Evolutionary conservation across 2,113 vertebrate species (phyloP).

Genomic region (Pelecanus crispus): DNA sequence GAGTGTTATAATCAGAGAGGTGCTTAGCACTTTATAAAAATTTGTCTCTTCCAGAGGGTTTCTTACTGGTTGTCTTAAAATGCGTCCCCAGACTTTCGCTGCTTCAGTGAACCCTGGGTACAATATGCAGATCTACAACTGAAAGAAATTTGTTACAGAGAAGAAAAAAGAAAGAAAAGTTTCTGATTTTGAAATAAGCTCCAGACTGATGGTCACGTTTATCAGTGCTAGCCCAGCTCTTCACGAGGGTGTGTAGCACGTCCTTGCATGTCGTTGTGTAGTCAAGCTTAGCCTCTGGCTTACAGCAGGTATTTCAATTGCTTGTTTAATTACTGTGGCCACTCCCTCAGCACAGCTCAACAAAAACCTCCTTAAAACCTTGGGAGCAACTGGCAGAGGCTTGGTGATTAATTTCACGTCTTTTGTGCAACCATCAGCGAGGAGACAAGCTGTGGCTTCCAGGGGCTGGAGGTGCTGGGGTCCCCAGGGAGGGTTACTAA

Average conservation of each 20-base stretch:
- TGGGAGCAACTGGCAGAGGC: neutral
- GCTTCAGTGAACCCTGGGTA: neutral
- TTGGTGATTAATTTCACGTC: neutral
- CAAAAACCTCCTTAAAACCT: neutral
- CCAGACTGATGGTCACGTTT: neutral
- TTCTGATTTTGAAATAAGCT: neutral
- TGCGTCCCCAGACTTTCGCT: neutral
- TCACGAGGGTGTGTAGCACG: neutral
- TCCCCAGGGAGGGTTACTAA: fast-evolving
- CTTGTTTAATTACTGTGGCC: neutral
- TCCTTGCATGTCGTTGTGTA: fast-evolving
- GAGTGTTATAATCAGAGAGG: neutral
- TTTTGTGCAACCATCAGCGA: neutral
- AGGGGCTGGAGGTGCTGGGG: neutral
- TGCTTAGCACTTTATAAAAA: neutral
- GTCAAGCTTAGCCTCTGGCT: neutral
- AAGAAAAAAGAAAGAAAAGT: neutral
- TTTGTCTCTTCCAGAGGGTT: neutral
- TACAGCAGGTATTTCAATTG: neutral
- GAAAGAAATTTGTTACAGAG: neutral
- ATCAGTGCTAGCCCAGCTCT: neutral
- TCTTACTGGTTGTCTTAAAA: neutral
- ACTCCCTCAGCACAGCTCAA: neutral
- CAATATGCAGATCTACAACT: neutral
- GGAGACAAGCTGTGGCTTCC: neutral